Conservation (phyloP, 1,140 invertebrate species). For the Panulirus ornatus region DNA sequence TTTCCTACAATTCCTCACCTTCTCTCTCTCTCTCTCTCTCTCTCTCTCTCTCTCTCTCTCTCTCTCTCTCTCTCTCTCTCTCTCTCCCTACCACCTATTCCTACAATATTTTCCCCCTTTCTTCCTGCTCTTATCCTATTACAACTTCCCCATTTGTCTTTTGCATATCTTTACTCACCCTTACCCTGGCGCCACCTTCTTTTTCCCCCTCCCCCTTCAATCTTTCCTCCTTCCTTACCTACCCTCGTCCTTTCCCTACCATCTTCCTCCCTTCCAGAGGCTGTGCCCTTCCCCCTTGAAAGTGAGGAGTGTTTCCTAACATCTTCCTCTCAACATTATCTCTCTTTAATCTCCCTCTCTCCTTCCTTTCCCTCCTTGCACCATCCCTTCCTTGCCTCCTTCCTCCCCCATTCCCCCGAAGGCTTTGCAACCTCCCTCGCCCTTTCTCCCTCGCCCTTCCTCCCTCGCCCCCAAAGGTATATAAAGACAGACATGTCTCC, state of each 20-base stretch:
- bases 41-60: neutral
- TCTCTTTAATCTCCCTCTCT: neutral
- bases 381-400: neutral
- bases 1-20: neutral
- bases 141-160: too few species aligned
- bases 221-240: neutral
- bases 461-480: neutral
- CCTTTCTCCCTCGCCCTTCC: neutral
- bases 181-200: neutral
- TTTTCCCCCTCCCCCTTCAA: neutral
- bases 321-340: too few species aligned
- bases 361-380: neutral
- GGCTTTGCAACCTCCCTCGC: neutral
- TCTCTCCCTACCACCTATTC: constrained; percentile 5
- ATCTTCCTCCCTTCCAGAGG: neutral
- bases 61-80: too few species aligned
- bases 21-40: constrained; percentile 29
- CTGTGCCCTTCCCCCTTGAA: too few species aligned
- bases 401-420: neutral
- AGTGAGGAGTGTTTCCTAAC: too few species aligned
- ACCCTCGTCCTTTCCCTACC: neutral
- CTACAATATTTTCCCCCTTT: neutral
- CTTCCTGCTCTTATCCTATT: neutral
- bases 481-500: too few species aligned
- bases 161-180: too few species aligned